These are phyloP conservation scores for Lutraria lutraria DNA, from an alignment of 2,888 invertebrate species.

Conservation along the genomic window DNA sequence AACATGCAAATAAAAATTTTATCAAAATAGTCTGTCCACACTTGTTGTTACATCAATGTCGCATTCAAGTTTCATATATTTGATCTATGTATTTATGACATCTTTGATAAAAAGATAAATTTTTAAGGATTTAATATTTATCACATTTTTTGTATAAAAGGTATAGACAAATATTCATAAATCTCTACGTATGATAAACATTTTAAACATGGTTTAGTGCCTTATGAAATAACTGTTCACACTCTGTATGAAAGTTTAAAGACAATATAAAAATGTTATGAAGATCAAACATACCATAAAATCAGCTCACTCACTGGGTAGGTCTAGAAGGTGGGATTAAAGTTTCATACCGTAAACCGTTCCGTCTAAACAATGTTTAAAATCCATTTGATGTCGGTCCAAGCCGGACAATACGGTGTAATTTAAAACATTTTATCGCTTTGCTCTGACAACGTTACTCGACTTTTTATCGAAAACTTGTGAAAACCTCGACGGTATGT, in stretches of 20 bases:
- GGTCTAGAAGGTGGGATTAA: not conserved
- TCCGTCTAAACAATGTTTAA: not conserved
- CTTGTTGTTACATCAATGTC: not conserved
- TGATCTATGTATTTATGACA: not conserved
- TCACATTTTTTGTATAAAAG: not conserved
- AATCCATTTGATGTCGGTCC: conserved; percentile 3
- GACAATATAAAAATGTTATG: not conserved
- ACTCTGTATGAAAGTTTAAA: not conserved
- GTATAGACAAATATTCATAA: not conserved
- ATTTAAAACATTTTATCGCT: conserved; percentile 24
- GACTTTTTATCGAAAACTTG: conserved; percentile 40
- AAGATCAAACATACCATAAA: not conserved
- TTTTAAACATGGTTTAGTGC: not conserved
- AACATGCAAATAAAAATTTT: not conserved
- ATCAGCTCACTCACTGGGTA: not conserved
- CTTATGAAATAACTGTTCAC: no score
- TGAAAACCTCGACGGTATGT: conserved; percentile 33
- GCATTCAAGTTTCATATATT: not conserved
- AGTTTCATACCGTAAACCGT: not conserved
- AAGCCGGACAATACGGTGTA: conserved; percentile 17
- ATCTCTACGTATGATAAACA: not conserved
- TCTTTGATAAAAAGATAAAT: not conserved
- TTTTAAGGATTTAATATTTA: not conserved
- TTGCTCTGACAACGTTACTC: conserved; percentile 23
- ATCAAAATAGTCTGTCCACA: not conserved